Evolutionary conservation across 1,140 invertebrate genomes (phyloP).

Genomic region (Drosophila auraria): DNA sequence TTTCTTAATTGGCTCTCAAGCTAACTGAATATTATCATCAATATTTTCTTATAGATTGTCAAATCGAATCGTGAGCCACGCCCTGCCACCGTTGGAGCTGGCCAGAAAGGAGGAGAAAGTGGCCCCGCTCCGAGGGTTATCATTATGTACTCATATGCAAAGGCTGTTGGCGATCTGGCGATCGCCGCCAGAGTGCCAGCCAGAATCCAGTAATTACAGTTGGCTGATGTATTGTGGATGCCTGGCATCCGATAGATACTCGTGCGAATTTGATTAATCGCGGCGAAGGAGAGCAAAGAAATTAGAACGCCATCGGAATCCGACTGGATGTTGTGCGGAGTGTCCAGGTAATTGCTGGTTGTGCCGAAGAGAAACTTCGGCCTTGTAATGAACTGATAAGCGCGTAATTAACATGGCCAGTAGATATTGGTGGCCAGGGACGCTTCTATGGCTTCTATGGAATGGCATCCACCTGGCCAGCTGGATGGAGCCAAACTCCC

Average conservation of each 20-base stretch:
- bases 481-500: constrained; percentile 23
- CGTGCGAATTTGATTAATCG: constrained; percentile 60
- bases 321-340: constrained; percentile 15
- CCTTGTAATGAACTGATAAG: constrained; percentile 78
- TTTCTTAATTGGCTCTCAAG: constrained; percentile 30
- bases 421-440: constrained; percentile 8
- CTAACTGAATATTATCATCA: constrained; percentile 32
- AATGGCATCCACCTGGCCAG: constrained; percentile 39
- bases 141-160: constrained; percentile 52
- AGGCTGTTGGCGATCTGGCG: constrained; percentile 17
- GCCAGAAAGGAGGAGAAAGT: constrained; percentile 53
- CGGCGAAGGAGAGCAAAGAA: constrained; percentile 33
- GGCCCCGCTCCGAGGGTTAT: constrained; percentile 51
- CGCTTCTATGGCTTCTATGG: constrained; percentile 16
- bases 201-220: constrained; percentile 59
- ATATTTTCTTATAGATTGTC: constrained; percentile 45
- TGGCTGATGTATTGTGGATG: constrained; percentile 29
- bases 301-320: constrained; percentile 46
- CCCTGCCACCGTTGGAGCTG: neutral
- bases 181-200: constrained; percentile 17
- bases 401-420: constrained; percentile 68
- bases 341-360: constrained; percentile 35
- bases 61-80: constrained; percentile 25
- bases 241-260: constrained; percentile 59
- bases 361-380: constrained; percentile 20